A percentile compares a stretch with the other conserved stretches of the same genome.
Conservation (phyloP, 1,140 invertebrate genomes). For the Drosophila willistoni region DNA sequence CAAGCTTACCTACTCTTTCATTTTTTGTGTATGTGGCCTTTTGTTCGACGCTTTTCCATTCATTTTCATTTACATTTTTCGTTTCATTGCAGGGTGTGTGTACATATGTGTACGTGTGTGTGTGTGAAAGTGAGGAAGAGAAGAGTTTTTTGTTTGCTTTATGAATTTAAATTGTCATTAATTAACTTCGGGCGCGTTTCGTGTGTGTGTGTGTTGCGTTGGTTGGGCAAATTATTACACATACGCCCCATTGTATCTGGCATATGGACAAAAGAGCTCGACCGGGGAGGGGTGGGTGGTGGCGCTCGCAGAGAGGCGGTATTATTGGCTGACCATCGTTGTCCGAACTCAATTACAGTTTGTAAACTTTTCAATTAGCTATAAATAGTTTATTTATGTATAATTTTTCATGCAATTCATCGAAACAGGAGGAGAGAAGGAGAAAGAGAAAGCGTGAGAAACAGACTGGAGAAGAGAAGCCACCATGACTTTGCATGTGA, state of each 20-base stretch:
- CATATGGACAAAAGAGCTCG: background rate
- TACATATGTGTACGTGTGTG: background rate
- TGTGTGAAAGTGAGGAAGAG: background rate
- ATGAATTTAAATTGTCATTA: constrained; percentile 82
- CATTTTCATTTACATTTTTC: constrained; percentile 79
- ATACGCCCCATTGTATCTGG: constrained; percentile 37
- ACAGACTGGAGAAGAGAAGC: background rate
- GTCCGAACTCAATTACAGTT: constrained; percentile 78
- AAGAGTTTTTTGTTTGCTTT: constrained; percentile 64
- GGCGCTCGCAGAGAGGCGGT: background rate
- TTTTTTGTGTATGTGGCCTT: constrained; percentile 39
- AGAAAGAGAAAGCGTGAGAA: background rate
- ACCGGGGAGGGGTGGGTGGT: too few species aligned
- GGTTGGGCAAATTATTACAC: constrained; percentile 61
- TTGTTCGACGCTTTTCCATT: constrained; percentile 68
- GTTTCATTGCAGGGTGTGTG: constrained; percentile 28
- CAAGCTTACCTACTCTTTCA: background rate
- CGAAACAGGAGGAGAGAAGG: constrained; percentile 8
- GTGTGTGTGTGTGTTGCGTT: background rate
- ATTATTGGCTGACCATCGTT: constrained; percentile 49
- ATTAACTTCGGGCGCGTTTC: constrained; percentile 60
- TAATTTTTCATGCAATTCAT: constrained; percentile 76
- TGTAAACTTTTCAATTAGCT: constrained; percentile 80
- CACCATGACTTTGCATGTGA: constrained; percentile 49
- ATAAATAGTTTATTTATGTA: constrained; percentile 79